A percentile compares a stretch with the other conserved stretches of the same genome.
phyloP scores from a whole-genome alignment of 92 coral and sea anemone species.

The Bergia sp. region DNA sequence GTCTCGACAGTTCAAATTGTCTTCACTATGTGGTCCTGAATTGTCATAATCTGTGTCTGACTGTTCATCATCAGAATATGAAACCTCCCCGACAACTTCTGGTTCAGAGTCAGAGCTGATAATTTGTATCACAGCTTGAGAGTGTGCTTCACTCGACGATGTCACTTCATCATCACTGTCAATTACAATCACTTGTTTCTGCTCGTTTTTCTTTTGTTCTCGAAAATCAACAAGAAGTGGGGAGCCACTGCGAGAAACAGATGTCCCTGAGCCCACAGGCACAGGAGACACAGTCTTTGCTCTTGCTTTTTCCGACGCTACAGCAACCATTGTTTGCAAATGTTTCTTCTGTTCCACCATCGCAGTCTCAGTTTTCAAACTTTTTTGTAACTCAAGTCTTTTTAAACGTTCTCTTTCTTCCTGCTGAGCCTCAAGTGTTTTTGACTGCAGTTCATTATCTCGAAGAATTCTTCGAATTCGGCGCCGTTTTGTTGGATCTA shows the following conservation, averaged over 20 bases:
- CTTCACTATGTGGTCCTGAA: constrained; percentile 88
- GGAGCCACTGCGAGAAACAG: constrained; percentile 6
- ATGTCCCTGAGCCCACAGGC: constrained; percentile 17
- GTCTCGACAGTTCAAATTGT: constrained; percentile 71
- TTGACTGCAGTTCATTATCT: constrained; percentile 74
- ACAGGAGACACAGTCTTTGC: constrained; percentile 31
- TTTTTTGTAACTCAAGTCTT: constrained; percentile 90
- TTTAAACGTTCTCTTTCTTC: constrained; percentile 89
- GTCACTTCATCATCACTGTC: constrained; percentile 89
- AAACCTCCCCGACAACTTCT: constrained; percentile 22
- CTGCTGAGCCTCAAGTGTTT: constrained; percentile 86
- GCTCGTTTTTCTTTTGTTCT: constrained; percentile 55
- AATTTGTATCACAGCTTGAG: constrained; percentile 33
- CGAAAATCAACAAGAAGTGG: constrained; percentile 82
- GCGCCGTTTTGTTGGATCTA: constrained; percentile 78
- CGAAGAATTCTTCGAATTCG: constrained; percentile 83
- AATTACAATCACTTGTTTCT: constrained; percentile 74
- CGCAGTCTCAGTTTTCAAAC: constrained; percentile 57
- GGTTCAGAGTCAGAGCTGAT: constrained; percentile 68
- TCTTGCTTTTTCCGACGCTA: not conserved
- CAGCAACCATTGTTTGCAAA: constrained; percentile 2
- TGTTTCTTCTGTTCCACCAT: constrained; percentile 12
- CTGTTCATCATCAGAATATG: constrained; percentile 44
- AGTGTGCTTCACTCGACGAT: not conserved
- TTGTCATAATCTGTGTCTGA: constrained; percentile 75